A percentile compares a stretch with the other conserved stretches of the same genome.
Conservation (phyloP, 2,113 vertebrate species). For the Elachura formosa region DNA sequence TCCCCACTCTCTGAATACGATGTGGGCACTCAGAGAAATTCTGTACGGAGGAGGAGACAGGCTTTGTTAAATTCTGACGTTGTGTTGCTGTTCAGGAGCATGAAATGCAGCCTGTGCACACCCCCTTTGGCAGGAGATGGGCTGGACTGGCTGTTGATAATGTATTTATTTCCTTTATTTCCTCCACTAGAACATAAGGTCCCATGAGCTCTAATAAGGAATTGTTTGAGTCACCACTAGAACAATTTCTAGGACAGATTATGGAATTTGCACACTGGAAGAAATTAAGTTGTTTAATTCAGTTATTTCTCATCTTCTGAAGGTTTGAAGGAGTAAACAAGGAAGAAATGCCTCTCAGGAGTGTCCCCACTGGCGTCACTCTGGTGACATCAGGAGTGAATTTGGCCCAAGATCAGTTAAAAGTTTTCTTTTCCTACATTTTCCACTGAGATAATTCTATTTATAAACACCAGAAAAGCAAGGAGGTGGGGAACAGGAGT, state of each 20-base stretch:
- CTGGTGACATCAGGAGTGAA: neutral
- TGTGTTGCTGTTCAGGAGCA: neutral
- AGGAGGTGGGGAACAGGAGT: neutral
- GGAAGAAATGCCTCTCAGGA: neutral
- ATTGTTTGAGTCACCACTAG: conserved; percentile 30
- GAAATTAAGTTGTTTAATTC: conserved; percentile 50
- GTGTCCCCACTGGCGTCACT: neutral
- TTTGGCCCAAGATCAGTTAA: neutral
- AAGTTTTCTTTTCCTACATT: neutral
- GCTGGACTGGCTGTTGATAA: neutral
- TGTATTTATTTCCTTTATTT: neutral
- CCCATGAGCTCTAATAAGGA: neutral
- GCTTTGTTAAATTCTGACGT: neutral
- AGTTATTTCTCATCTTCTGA: neutral
- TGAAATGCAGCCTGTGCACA: neutral
- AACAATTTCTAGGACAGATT: conserved; percentile 27
- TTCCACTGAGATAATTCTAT: neutral
- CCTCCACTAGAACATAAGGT: neutral
- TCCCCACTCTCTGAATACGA: neutral
- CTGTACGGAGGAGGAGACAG: neutral
- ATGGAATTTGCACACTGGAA: conserved; percentile 26
- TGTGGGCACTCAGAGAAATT: neutral
- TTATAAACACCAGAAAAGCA: neutral
- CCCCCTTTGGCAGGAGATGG: neutral
- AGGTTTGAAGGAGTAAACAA: conserved; percentile 32